These are phyloP conservation scores for Microctonus aethiopoides DNA, from an alignment of 2,888 invertebrate species.

Conservation along the genomic window DNA sequence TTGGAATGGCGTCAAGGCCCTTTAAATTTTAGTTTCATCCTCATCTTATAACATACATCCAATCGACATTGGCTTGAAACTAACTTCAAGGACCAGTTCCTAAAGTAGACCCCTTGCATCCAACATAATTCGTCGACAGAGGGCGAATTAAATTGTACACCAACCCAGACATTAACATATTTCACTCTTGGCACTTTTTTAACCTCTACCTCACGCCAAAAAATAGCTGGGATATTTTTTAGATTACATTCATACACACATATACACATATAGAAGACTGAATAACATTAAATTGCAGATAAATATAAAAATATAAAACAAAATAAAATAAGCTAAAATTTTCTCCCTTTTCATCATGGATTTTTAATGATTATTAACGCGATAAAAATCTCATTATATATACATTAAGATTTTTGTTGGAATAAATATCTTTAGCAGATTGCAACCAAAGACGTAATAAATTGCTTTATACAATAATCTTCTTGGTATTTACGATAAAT, in stretches of 20 bases:
- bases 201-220: not conserved
- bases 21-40: slow-evolving; percentile 14
- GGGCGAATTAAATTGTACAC: slow-evolving; percentile 38
- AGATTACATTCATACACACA: slow-evolving; percentile 4
- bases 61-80: not conserved
- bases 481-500: slow-evolving; percentile 19
- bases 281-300: slow-evolving; percentile 2
- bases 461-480: not conserved
- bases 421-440: not conserved
- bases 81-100: slow-evolving; percentile 30
- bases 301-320: not conserved
- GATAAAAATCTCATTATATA: not conserved
- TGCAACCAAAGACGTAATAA: not conserved
- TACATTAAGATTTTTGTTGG: not conserved
- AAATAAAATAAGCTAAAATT: too few relatives aligned
- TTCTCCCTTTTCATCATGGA: not conserved
- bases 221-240: slow-evolving; percentile 12
- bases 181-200: slow-evolving; percentile 28
- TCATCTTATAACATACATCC: not conserved
- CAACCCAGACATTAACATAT: slow-evolving; percentile 35
- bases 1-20: slow-evolving; percentile 12
- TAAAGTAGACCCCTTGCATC: slow-evolving; percentile 8
- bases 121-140: slow-evolving; percentile 32
- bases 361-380: not conserved
- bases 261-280: not conserved